A percentile compares a stretch with the other conserved stretches of the same genome.
Evolutionary conservation across 1,140 invertebrate species (phyloP).

Genomic region (Hetaerina americana): DNA sequence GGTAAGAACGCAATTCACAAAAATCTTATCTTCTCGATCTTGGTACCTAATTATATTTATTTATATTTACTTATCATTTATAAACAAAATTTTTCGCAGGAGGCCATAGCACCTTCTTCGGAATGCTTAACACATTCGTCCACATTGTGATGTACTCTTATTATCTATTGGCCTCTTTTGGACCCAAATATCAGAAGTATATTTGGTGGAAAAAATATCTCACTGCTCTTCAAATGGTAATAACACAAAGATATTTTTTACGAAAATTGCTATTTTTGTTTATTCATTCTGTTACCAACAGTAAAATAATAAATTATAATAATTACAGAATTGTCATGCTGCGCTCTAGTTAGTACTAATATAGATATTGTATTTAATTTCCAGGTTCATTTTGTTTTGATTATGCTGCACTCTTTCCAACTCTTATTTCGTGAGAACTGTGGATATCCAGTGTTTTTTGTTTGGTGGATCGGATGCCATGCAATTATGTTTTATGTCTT

Average conservation of each 20-base stretch:
- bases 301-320: no score
- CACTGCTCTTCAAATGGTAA: slow-evolving; percentile 73
- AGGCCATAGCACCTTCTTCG: slow-evolving; percentile 66
- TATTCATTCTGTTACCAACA: no score
- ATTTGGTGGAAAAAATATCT: slow-evolving; percentile 93
- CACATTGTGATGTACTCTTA: slow-evolving; percentile 88
- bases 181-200: slow-evolving; percentile 69
- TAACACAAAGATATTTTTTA: no score
- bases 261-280: no score
- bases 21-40: no score
- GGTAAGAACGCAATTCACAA: no score
- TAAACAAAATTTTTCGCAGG: slow-evolving; percentile 40
- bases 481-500: not conserved
- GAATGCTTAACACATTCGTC: slow-evolving; percentile 74
- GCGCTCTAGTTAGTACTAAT: no score
- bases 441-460: not conserved
- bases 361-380: no score
- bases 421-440: not conserved
- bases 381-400: not conserved
- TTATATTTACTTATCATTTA: no score
- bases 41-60: no score
- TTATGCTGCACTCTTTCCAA: not conserved
- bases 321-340: no score
- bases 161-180: slow-evolving; percentile 74
- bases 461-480: not conserved